Conservation (phyloP, 53 echinoderm and acorn worm genomes). For the Paracentrotus lividus region DNA sequence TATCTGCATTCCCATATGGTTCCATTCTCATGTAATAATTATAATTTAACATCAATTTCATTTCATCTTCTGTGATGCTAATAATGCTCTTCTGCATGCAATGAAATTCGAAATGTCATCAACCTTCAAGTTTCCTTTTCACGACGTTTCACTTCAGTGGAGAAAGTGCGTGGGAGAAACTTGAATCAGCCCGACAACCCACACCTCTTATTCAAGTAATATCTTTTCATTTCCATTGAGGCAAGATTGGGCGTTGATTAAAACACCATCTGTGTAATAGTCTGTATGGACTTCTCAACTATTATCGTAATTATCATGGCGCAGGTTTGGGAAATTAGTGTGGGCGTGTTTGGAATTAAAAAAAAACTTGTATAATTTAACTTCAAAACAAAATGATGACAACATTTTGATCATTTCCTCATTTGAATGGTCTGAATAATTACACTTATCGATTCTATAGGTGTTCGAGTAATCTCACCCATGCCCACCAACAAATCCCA, state of each 20-base stretch:
- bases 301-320: neutral
- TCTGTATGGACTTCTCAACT: neutral
- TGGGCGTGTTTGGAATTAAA: neutral
- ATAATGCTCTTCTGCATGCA: neutral
- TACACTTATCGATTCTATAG: too few species aligned
- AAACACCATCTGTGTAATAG: neutral
- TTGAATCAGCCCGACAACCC: neutral
- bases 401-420: neutral
- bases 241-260: conserved; percentile 21
- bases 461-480: too few species aligned
- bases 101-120: neutral
- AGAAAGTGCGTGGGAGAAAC: conserved; percentile 2
- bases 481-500: too few species aligned
- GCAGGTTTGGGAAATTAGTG: neutral
- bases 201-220: neutral
- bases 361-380: neutral
- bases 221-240: conserved; percentile 33
- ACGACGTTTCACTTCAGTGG: neutral
- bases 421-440: neutral
- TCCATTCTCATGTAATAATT: too few species aligned
- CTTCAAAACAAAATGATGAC: neutral
- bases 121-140: neutral
- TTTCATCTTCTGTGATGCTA: neutral
- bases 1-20: too few species aligned
- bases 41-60: neutral